phyloP scores from a whole-genome alignment of 2,113 vertebrate species.

The Paramormyrops kingsleyae region DNA sequence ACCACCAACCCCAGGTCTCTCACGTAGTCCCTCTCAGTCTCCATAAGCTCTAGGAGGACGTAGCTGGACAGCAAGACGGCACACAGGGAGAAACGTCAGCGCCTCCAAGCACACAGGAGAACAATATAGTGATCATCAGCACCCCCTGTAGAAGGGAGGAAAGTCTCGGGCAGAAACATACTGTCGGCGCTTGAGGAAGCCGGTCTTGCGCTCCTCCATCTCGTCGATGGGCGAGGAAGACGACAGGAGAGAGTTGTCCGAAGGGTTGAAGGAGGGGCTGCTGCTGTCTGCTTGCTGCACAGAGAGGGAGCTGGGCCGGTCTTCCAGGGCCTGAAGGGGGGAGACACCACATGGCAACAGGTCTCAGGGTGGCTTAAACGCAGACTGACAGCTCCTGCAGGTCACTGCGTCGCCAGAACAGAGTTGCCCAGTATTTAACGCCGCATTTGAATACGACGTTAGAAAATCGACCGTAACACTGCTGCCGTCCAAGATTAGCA shows the following conservation, averaged over 20 bases:
- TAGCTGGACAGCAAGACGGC: slow-evolving; percentile 59
- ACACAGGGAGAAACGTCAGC: neutral
- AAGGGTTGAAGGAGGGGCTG: slow-evolving; percentile 95
- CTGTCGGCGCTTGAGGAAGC: slow-evolving; percentile 86
- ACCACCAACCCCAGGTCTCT: slow-evolving; percentile 86
- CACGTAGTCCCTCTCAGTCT: slow-evolving; percentile 91
- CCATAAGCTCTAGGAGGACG: slow-evolving; percentile 85
- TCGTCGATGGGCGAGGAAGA: slow-evolving; percentile 94
- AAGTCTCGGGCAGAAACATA: slow-evolving; percentile 50
- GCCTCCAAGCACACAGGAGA: neutral
- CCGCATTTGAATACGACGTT: neutral
- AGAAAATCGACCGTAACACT: neutral
- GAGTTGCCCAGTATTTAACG: neutral
- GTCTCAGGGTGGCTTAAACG: neutral
- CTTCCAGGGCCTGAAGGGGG: slow-evolving; percentile 78
- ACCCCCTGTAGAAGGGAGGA: neutral
- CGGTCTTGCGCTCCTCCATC: slow-evolving; percentile 86
- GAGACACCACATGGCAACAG: neutral
- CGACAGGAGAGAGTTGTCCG: slow-evolving; percentile 94
- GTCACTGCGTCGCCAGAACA: neutral
- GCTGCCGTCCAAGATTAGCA: neutral
- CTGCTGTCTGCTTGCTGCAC: slow-evolving; percentile 94
- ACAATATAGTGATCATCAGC: neutral
- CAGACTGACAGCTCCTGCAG: neutral
- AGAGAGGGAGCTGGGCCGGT: slow-evolving; percentile 88